Evolutionary conservation across 2,888 invertebrate genomes (phyloP), one percentile per base, ranked within the genome.

Genomic region (Brachyptera risi): DNA sequence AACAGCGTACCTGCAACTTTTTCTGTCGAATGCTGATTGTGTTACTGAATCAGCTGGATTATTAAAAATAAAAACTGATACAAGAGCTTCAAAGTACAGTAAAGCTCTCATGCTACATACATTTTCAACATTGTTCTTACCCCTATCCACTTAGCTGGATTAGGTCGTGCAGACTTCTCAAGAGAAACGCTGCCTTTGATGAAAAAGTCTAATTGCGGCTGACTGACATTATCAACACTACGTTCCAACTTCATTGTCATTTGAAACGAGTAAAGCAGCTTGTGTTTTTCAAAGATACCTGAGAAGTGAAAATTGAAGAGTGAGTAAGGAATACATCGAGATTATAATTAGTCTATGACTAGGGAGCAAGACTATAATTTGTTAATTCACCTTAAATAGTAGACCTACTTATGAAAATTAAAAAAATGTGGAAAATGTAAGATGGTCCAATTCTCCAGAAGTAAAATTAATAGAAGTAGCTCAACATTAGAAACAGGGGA

Each of bases 261-360:
- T 84, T 93, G 92, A 74, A 96, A 92, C 0, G 95, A 94, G 74
- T 86, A 95, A 21, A 96, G 78, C 31, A 96, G 77, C 73, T 96
- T 95, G 77, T 96, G 94, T 44, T 86, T 86, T 74, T 95, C 93
- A 74, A 96, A 95, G 67, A 95, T 90, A 57, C 95, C 91, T 83
- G 69, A 0, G 65, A 66, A 61, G 44, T 40, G 56, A 31, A 31
- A n/a, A n/a, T n/a, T n/a, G n/a, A n/a, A n/a, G n/a, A n/a, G n/a
- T n/a, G n/a, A n/a, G n/a, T n/a, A n/a, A n/a, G n/a, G n/a, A n/a
- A n/a, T n/a, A n/a, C n/a, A n/a, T n/a, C n/a, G n/a, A n/a, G n/a
- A n/a, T n/a, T n/a, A n/a, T n/a, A n/a, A n/a, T n/a, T n/a, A n/a
- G n/a, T n/a, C n/a, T n/a, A n/a, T n/a, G n/a, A n/a, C n/a, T n/a